Base-by-base conservation (phyloP, 37 sponge, comb jelly and placozoan species). In the Ephydatia muelleri region DNA sequence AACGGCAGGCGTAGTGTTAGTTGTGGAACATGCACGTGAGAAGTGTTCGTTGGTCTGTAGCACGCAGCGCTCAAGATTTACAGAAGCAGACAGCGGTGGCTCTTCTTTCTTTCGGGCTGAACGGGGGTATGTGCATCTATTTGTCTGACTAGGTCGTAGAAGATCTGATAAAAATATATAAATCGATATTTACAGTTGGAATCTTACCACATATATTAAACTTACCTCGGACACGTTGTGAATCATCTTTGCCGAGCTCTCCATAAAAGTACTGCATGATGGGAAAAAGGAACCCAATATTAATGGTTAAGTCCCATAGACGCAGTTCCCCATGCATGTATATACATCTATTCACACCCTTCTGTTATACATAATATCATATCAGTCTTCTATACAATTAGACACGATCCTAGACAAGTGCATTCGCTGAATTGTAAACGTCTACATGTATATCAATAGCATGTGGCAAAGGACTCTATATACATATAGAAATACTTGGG, bases 141-240 rank as follows among this genome's bases (percentile, higher is more conserved):
- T 81, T 96, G 99, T 70, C 99, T 88, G 37, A 99, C 97, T 32
- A 99, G 82, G 67, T 99, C 99, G 64, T 93, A 95, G 89, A 99
- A 99, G 26, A 99, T 95, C 99, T 97, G 72, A 33, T 48, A 70
- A 35, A 27, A 28, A 39, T 34, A 69, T 65, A 0, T 57, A 21
- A 65, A 67, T 19, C n/a, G n/a, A 23, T 12, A 39, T 28, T 72
- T 29, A 34, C 34, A 27, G 48, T 36, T 13, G n/a, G 13, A 72
- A 16, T 27, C 73, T 27, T 6, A 34, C 36, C n/a, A 27, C n/a
- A 23, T 11, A 14, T 38, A 49, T 31, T 48, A 5, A 3, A 80
- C 79, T 8, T 70, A 93, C 98, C 86, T 98, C 99, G 32, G 91
- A 87, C 27, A 98, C 99, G 38, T 96, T 96, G 73, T 93, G 94